phyloP scores from a whole-genome alignment of 2,797 vertebrate genomes.

The Chaunax sp. region DNA sequence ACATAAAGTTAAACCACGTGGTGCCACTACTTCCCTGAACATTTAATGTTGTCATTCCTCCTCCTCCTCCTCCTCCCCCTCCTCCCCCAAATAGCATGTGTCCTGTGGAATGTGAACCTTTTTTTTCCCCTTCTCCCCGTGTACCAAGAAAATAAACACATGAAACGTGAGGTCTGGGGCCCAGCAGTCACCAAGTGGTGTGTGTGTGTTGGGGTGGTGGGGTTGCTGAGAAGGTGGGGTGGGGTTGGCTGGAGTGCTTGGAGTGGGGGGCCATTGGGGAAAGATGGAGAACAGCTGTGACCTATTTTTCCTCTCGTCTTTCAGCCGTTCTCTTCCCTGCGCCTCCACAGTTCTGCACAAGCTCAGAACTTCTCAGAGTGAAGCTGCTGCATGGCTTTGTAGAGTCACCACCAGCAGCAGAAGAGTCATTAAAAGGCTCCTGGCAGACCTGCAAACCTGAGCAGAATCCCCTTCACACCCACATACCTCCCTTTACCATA shows the following conservation, averaged over 20 bases:
- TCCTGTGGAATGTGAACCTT: conserved; percentile 60
- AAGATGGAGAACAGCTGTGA: conserved; percentile 78
- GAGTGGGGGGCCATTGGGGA: conserved; percentile 27
- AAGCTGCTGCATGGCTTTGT: conserved; percentile 31
- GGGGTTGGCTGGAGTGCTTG: conserved; percentile 50
- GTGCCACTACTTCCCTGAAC: conserved; percentile 39
- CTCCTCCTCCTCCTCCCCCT: conserved; percentile 15
- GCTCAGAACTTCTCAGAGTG: conserved; percentile 44
- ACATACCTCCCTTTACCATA: conserved; percentile 6
- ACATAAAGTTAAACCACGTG: conserved; percentile 31
- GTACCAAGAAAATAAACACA: conserved; percentile 63
- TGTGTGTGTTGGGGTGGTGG: conserved; percentile 10
- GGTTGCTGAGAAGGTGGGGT: conserved; percentile 35
- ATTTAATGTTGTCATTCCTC: conserved; percentile 30
- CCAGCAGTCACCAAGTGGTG: conserved; percentile 21
- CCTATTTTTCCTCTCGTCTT: conserved; percentile 70
- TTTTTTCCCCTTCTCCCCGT: not conserved
- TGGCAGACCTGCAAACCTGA: conserved; percentile 24
- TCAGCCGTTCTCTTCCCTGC: conserved; percentile 38
- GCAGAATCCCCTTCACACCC: not conserved
- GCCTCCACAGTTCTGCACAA: conserved; percentile 41
- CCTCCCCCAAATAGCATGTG: conserved; percentile 39
- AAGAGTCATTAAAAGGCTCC: conserved; percentile 38
- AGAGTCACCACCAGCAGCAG: conserved; percentile 15
- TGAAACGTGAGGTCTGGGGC: conserved; percentile 53